Evolutionary conservation across 2,797 vertebrate genomes (phyloP).

Genomic region (Oceanodroma leucorhoa): DNA sequence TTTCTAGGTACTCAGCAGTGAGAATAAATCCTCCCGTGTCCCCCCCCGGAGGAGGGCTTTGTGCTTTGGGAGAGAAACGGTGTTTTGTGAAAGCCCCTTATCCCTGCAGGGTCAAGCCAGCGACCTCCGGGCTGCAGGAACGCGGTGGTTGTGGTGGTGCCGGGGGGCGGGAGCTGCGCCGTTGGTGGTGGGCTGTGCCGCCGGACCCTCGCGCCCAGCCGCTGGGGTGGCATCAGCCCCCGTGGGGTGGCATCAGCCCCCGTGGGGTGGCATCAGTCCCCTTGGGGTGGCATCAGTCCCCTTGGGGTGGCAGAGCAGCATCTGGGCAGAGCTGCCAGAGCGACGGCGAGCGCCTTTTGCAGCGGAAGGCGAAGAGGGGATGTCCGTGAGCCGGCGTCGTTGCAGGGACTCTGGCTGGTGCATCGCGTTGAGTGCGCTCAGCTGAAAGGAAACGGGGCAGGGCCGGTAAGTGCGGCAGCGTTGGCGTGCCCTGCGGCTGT

Average conservation of each 20-base stretch:
- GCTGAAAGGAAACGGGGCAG: not conserved
- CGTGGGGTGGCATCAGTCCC: not conserved
- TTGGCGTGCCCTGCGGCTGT: rapidly evolving
- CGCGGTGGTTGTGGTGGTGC: no score
- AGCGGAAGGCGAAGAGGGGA: not conserved
- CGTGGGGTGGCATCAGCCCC: no score
- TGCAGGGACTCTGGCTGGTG: not conserved
- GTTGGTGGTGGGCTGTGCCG: not conserved
- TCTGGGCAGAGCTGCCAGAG: not conserved
- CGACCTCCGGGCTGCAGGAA: not conserved
- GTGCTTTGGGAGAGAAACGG: not conserved
- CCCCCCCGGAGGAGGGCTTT: not conserved
- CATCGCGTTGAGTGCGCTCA: rapidly evolving
- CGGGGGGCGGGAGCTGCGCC: not conserved
- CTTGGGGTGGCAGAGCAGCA: no score
- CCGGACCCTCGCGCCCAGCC: rapidly evolving
- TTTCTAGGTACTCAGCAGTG: not conserved
- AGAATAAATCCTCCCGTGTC: not conserved
- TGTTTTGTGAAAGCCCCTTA: not conserved
- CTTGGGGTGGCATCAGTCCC: not conserved
- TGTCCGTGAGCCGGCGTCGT: rapidly evolving
- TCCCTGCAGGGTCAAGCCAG: not conserved
- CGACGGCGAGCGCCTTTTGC: rapidly evolving
- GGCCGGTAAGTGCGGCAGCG: rapidly evolving
- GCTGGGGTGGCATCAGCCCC: not conserved